Evolutionary conservation across 2,113 vertebrate genomes (phyloP), one percentile per base, ranked within the genome.

Genomic region (Sciurus niger): DNA sequence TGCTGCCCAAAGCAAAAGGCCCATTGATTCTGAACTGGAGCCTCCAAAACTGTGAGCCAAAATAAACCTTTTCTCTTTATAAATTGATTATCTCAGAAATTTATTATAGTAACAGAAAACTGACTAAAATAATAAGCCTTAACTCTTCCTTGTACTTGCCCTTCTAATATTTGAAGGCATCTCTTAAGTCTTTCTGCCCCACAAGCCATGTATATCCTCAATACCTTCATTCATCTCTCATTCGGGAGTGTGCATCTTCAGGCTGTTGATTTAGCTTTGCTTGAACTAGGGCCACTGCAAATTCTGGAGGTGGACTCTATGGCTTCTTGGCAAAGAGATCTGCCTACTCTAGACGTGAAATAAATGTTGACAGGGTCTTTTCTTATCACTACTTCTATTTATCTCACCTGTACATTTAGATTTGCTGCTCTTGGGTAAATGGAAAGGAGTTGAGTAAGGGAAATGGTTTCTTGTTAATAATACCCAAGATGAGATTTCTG

Each of bases 381-480:
- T 88, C 58, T 79, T 51, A 68, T 48, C n/a, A 4, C 13, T 3
- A 10, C 25, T 40, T 73, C 74, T 40, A 1, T 40, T 55, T 4
- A 7, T 90, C 43, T 90, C 17, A 8, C 37, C 48, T 95, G 11
- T 34, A 11, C 22, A 3, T 82, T 85, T n/a, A 58, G 60, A 86
- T 93, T 30, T 77, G 68, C 30, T 91, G 46, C 46, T 87, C 67
- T 86, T 13, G 18, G 80, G 28, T 87, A 48, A 60, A 25, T 12
- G 25, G 65, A 46, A 92, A 93, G 65, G 14, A 68, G 4, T 30
- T 79, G 55, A 90, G 20, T 51, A 67, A 67, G 58, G 78, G 60
- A 89, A 87, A 77, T 80, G 18, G 37, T 20, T 48, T 93, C 68
- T 79, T 85, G 60, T 40, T 72, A 40, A 86, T 22, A 84, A 60